Base-by-base conservation (phyloP, 2,888 invertebrate genomes). In the Ophioninae sp. region DNA sequence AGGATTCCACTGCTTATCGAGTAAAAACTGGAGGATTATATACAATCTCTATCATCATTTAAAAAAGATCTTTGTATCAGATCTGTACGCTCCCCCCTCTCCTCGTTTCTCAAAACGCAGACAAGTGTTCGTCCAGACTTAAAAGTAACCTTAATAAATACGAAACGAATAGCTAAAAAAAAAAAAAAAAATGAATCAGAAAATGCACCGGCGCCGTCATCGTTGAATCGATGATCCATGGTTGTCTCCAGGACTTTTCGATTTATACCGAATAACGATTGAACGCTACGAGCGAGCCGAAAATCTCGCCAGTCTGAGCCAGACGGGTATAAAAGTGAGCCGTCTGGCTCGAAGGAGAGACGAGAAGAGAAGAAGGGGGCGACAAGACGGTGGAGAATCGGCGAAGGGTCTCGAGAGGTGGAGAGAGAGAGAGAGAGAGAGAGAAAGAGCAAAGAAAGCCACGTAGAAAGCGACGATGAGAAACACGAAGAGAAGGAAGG, bases 291-390 rank as follows among this genome's bases (percentile, higher is more conserved):
- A 44, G 65, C 64, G 64, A 64, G 44, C 64, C 59, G 70, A 79
- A 82, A 82, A 67, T 79, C 74, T 82, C 74, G 79, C 56, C 70
- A 67, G 74, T 30, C 44, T 21, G 67, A 68, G 67, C 76, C 76
- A 76, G 76, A 68, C 76, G 76, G 59, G 67, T 59, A 67, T 61
- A 67, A 68, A 76, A 76, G 76, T 76, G 76, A 76, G 67, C 39
- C 67, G 76, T 76, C 67, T 59, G 59, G 57, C 59, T 76, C 67
- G 76, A 56, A 67, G 59, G 56, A 67, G 74, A 6, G 13, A 41
- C 61, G 73, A 62, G 72, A 56, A 44, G 44, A 44, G 21, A 62
- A n/a, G n/a, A n/a, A n/a, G n/a, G 30, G 13, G 21, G 6, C n/a
- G 30, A 30, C 62, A 30, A 30, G 30, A 2, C 30, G 2, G 56